A percentile compares a stretch with the other conserved stretches of the same genome.
Conservation (phyloP, 2,888 invertebrate genomes). For the Thecocarcelia acutangulata region DNA sequence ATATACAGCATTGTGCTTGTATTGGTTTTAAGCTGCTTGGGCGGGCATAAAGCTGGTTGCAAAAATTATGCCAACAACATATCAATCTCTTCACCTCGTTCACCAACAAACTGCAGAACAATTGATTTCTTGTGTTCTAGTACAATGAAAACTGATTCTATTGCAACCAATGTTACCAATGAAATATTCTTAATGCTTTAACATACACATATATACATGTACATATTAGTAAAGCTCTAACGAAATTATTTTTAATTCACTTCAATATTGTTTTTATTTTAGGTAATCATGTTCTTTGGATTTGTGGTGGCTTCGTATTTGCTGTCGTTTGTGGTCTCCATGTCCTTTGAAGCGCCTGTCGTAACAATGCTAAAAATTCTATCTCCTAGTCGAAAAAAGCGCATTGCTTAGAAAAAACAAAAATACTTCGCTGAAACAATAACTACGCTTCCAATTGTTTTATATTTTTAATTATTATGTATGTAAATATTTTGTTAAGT, state of each 20-base stretch:
- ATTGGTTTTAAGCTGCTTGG: too few relatives aligned
- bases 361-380: constrained; percentile 91
- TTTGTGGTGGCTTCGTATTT: constrained; percentile 90
- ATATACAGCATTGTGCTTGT: too few relatives aligned
- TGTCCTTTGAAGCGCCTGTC: constrained; percentile 92
- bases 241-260: neutral
- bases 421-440: constrained; percentile 17
- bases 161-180: too few relatives aligned
- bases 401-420: constrained; percentile 74
- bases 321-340: constrained; percentile 89
- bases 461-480: constrained; percentile 60
- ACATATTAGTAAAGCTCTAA: too few relatives aligned
- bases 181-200: too few relatives aligned
- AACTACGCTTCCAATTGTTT: constrained; percentile 66
- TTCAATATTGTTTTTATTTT: neutral
- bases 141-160: too few relatives aligned
- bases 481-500: constrained; percentile 68
- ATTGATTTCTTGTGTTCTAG: too few relatives aligned
- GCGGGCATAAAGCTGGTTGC: too few relatives aligned
- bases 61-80: too few relatives aligned
- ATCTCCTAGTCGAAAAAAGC: constrained; percentile 83
- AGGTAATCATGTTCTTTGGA: constrained; percentile 91
- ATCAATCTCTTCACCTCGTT: too few relatives aligned
- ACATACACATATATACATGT: too few relatives aligned
- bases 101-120: too few relatives aligned